phyloP scores from a whole-genome alignment of 2,113 vertebrate genomes.

The Ovis aries region DNA sequence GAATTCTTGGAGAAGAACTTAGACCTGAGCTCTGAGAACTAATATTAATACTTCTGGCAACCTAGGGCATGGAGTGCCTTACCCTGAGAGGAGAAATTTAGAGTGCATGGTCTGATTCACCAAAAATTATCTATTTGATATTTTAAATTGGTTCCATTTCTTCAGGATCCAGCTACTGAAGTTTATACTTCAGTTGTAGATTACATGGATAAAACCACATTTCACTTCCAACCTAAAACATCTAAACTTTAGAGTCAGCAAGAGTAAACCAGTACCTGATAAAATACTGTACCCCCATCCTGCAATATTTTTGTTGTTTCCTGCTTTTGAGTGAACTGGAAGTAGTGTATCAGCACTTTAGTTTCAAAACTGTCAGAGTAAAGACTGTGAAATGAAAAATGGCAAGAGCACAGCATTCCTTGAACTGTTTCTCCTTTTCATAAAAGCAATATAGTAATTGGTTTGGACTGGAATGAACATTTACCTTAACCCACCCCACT shows the following conservation, averaged over 20 bases:
- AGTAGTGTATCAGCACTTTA: conserved; percentile 20
- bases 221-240: not conserved
- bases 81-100: not conserved
- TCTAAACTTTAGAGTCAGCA: conserved; percentile 6
- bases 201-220: not conserved
- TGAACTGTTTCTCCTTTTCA: conserved; percentile 3
- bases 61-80: not conserved
- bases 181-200: not conserved
- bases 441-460: conserved; percentile 28
- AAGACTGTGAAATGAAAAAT: conserved; percentile 33
- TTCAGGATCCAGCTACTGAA: not conserved
- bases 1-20: not conserved
- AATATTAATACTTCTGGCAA: not conserved
- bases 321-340: not conserved
- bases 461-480: not conserved
- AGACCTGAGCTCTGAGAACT: not conserved
- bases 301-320: not conserved
- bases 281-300: not conserved
- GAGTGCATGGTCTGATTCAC: not conserved
- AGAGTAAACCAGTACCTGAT: not conserved
- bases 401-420: not conserved
- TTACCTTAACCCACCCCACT: not conserved
- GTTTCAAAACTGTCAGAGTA: not conserved
- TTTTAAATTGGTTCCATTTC: not conserved
- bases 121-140: not conserved